These are phyloP conservation scores for Ceratina calcarata DNA, from an alignment of 1,140 invertebrate genomes.

Conservation along the genomic window DNA sequence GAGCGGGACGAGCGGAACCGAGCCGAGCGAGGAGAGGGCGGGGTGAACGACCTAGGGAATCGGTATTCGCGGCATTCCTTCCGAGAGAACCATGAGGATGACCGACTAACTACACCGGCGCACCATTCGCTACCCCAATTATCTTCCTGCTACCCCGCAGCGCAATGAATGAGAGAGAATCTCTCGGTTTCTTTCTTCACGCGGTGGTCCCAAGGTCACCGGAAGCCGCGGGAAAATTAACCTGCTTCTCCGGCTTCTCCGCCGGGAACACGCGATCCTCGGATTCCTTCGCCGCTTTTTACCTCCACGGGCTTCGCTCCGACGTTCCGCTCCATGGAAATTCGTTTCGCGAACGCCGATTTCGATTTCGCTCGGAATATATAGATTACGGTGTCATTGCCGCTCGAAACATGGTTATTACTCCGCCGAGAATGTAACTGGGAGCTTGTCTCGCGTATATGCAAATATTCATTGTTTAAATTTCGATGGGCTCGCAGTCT, in stretches of 20 bases:
- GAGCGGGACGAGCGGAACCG: conserved; percentile 9
- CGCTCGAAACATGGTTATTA: neutral
- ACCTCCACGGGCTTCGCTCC: neutral
- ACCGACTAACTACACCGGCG: conserved; percentile 36
- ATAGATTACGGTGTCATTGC: neutral
- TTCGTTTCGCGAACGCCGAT: neutral
- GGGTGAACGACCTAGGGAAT: conserved; percentile 72
- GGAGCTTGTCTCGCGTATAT: neutral
- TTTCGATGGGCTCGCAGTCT: too few relatives aligned
- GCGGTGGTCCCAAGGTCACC: conserved; percentile 52
- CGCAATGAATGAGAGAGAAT: conserved; percentile 54
- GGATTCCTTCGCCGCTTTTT: conserved; percentile 26
- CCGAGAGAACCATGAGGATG: conserved; percentile 71
- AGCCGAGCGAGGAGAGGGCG: conserved; percentile 40
- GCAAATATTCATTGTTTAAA: too few relatives aligned
- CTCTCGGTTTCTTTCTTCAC: conserved; percentile 36
- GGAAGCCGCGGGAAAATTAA: conserved; percentile 53
- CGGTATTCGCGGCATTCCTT: conserved; percentile 73
- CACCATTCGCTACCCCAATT: conserved; percentile 42
- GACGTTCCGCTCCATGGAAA: conserved; percentile 8
- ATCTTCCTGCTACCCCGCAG: conserved; percentile 43
- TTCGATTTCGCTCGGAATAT: neutral
- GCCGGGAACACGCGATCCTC: conserved; percentile 30
- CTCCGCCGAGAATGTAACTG: neutral
- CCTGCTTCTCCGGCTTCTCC: conserved; percentile 12